Evolutionary conservation across 1,140 invertebrate species (phyloP).

Genomic region (Drosophila arawakana): DNA sequence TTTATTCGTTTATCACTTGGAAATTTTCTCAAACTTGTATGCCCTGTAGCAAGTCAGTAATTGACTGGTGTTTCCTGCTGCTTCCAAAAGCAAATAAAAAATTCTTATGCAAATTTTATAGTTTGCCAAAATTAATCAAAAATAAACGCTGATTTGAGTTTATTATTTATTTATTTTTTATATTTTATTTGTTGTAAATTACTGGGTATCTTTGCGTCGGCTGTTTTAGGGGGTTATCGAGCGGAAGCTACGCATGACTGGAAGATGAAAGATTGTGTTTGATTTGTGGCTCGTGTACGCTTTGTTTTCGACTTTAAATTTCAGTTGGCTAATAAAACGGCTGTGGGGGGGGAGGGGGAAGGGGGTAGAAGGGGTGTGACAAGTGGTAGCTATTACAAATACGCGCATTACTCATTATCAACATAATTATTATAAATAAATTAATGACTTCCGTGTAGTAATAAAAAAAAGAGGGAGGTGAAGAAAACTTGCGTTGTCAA

Average conservation of each 20-base stretch:
- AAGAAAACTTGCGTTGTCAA: constrained; percentile 13
- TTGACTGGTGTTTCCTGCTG: too few relatives aligned
- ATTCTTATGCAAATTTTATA: too few relatives aligned
- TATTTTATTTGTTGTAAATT: background rate
- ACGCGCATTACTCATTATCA: constrained; percentile 47
- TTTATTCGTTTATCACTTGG: background rate
- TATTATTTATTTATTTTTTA: background rate
- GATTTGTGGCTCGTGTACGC: constrained; percentile 2
- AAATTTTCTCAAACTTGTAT: constrained; percentile 6
- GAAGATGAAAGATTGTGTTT: constrained; percentile 13
- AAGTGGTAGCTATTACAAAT: constrained; percentile 19
- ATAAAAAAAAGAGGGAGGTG: background rate
- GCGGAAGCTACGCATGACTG: constrained; percentile 21
- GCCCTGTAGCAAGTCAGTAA: background rate
- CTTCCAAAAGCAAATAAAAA: too few relatives aligned
- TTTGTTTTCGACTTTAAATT: constrained; percentile 2
- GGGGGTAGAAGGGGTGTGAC: background rate
- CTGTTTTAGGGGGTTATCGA: too few relatives aligned
- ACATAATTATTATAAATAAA: constrained; percentile 34
- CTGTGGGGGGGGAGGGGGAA: background rate
- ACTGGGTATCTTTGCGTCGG: constrained; percentile 18
- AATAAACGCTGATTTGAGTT: too few relatives aligned
- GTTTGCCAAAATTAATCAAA: too few relatives aligned
- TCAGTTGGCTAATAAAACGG: constrained; percentile 21
- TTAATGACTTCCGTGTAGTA: constrained; percentile 39